Evolutionary conservation across 92 coral and sea anemone genomes (phyloP), one percentile per base, ranked within the genome.

Genomic region (Actinostola sp.): DNA sequence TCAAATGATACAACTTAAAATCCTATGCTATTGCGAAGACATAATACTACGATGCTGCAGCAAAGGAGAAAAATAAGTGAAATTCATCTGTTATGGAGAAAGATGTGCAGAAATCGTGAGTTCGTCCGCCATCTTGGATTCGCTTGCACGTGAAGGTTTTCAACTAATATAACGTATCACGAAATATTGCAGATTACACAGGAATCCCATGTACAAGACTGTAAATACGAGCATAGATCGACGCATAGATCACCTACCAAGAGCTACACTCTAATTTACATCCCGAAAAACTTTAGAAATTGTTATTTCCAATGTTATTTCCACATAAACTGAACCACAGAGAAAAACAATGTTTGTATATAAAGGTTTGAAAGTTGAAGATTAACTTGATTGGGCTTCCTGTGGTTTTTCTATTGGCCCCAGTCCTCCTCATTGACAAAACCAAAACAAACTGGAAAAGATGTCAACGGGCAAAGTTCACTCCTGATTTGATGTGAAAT

Each of bases 121-220:
- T 21, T 23, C 6, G 49, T 55, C 77, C 77, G 66, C 77, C 77
- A 71, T 71, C 23, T 71, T 71, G 77, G 35, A 52, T 34, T n/a
- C 0, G 8, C 3, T 19, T 39, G 24, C 77, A 41, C 48, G 77
- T 25, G 45, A 71, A 38, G 23, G 49, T 24, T 33, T 26, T 19
- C 42, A 42, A 32, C 29, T 66, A 24, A 55, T 53, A 48, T 52
- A 1, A 35, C 30, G 3, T 11, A 12, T 20, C 29, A 49, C 23
- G 48, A 52, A 35, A 53, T 31, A 24, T 23, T 20, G 28, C 75
- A 46, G 59, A 39, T 7, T 39, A 39, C 45, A 39, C 45, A 39
- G 45, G 45, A 39, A 39, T 7, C 45, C 45, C 45, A 39, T 7
- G 45, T 39, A n/a, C n/a, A n/a, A n/a, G n/a, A n/a, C n/a, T n/a